phyloP scores from a whole-genome alignment of 2,797 vertebrate genomes.

The Denticeps clupeoides region DNA sequence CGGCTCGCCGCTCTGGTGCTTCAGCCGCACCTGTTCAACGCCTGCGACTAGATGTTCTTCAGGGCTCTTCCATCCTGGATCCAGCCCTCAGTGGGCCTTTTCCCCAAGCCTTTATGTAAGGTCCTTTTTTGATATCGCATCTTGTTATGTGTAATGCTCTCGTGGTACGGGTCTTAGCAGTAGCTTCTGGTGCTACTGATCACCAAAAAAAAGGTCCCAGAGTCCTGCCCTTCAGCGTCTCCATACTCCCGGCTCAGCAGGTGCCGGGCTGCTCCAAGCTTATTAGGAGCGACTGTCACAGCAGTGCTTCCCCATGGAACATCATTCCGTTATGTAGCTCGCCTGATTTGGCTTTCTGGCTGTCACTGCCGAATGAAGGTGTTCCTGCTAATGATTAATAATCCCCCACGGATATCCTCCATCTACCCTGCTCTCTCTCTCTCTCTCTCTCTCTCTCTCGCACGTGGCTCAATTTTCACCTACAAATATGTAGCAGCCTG shows the following conservation, averaged over 20 bases:
- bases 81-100: too few species aligned
- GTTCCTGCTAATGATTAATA: neutral
- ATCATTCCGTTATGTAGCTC: neutral
- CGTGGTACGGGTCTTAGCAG: too few species aligned
- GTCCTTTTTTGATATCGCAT: too few species aligned
- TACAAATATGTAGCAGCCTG: too few species aligned
- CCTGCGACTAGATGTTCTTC: neutral
- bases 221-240: too few species aligned
- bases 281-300: neutral
- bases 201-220: too few species aligned
- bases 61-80: neutral
- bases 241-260: neutral
- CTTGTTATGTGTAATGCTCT: too few species aligned
- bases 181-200: too few species aligned
- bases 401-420: neutral
- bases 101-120: too few species aligned
- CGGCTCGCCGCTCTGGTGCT: neutral
- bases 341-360: neutral
- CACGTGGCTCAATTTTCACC: too few species aligned
- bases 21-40: neutral
- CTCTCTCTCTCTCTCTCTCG: conserved; percentile 17
- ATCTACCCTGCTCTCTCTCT: conserved; percentile 19
- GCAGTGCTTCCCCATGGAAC: neutral
- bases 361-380: neutral
- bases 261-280: neutral